Evolutionary conservation across 2,888 invertebrate species (phyloP).

Genomic region (Bugula neritina): DNA sequence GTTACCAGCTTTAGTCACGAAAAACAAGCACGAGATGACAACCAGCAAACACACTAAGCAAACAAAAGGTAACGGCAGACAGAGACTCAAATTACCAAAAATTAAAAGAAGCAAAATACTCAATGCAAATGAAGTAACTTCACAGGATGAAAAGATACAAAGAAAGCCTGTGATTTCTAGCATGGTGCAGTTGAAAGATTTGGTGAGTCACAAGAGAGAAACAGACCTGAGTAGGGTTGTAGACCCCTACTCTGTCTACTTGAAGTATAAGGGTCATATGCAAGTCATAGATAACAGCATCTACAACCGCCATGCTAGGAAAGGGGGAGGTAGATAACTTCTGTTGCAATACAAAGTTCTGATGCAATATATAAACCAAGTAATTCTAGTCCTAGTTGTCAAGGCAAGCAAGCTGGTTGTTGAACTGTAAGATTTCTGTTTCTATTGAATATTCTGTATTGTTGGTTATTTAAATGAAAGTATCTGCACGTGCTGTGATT

Average conservation of each 20-base stretch:
- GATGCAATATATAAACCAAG: too few species aligned
- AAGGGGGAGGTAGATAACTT: background rate
- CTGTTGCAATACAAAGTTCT: too few species aligned
- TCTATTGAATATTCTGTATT: too few species aligned
- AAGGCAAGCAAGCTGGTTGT: too few species aligned
- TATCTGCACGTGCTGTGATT: too few species aligned
- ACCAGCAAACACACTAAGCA: conserved; percentile 6
- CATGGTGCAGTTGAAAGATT: background rate
- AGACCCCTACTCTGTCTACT: conserved; percentile 21
- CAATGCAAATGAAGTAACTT: background rate
- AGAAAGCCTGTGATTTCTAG: conserved; percentile 5
- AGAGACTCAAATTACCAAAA: background rate
- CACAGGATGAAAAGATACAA: background rate
- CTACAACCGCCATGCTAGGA: conserved; percentile 8
- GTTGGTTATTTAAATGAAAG: too few species aligned
- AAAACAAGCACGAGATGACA: background rate
- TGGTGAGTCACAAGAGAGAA: background rate
- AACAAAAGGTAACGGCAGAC: background rate
- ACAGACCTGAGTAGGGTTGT: background rate
- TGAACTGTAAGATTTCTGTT: too few species aligned
- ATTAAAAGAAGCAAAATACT: background rate
- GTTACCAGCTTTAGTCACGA: conserved; percentile 2
- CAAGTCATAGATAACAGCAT: conserved; percentile 18
- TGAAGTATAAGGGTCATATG: background rate
- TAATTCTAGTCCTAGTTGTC: too few species aligned